Conservation (phyloP, 2,113 vertebrate species). For the Corythornis vintsioides region DNA sequence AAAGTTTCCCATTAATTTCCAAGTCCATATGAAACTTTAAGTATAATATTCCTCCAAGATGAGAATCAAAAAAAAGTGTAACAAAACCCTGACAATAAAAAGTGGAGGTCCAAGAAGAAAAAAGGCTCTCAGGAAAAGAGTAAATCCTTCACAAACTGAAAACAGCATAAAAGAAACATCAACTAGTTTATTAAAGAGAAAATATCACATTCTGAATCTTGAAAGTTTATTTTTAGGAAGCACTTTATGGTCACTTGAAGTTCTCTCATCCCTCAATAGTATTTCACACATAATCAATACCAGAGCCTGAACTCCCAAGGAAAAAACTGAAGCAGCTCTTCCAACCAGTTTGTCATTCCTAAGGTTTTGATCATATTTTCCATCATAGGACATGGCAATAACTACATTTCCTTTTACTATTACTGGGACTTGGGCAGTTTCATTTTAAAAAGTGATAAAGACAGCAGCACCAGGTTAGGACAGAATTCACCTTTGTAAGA, state of each 20-base stretch:
- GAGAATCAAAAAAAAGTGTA: neutral
- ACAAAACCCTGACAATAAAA: neutral
- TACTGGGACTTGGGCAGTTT: neutral
- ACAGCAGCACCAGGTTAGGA: neutral
- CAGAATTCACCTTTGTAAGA: neutral
- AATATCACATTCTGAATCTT: neutral
- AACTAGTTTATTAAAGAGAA: neutral
- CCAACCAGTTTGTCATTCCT: neutral
- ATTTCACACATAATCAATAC: neutral
- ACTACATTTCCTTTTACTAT: neutral
- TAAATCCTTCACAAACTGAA: neutral
- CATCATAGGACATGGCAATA: neutral
- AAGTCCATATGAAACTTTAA: neutral
- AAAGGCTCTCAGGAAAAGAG: neutral
- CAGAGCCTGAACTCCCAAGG: neutral
- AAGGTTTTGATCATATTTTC: neutral
- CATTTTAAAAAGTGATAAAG: neutral
- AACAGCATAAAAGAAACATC: neutral
- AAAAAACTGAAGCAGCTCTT: neutral
- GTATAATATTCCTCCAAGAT: neutral
- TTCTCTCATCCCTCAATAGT: neutral
- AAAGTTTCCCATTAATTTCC: neutral
- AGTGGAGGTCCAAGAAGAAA: neutral
- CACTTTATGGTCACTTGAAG: neutral
- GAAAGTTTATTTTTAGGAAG: conserved; percentile 8